phyloP scores from a whole-genome alignment of 2,888 invertebrate genomes.

The Pollenia amentaria region DNA sequence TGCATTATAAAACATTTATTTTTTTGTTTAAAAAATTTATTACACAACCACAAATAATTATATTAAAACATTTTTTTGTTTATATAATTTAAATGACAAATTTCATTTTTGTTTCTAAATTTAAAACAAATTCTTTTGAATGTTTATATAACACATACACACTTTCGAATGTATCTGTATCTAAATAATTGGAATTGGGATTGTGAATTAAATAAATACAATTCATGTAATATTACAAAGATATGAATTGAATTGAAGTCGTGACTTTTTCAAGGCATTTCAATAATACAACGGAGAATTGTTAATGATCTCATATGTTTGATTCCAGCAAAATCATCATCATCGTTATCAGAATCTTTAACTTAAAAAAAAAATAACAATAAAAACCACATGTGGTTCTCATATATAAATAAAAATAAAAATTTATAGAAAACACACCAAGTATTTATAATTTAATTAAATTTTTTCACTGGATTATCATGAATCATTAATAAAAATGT shows the following conservation, averaged over 20 bases:
- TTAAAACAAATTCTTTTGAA: too few relatives aligned
- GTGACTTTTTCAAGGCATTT: conserved; percentile 56
- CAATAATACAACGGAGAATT: conserved; percentile 32
- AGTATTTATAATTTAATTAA: conserved; percentile 35
- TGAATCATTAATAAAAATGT: conserved; percentile 36
- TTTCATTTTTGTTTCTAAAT: too few relatives aligned
- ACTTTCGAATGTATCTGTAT: background rate
- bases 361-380: background rate
- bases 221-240: conserved; percentile 1
- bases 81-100: too few relatives aligned
- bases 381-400: conserved; percentile 37
- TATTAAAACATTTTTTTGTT: too few relatives aligned
- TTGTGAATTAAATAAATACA: conserved; percentile 6
- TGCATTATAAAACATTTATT: too few relatives aligned
- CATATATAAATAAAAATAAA: conserved; percentile 20
- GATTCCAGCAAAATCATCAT: conserved; percentile 5
- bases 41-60: too few relatives aligned
- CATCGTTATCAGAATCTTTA: background rate
- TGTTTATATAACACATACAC: background rate
- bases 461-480: conserved; percentile 21
- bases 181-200: background rate
- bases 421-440: conserved; percentile 20
- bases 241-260: conserved; percentile 42
- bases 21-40: too few relatives aligned
- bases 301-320: conserved; percentile 57